Conservation (phyloP, 2,797 vertebrate genomes). For the Rousettus madagascariensis region DNA sequence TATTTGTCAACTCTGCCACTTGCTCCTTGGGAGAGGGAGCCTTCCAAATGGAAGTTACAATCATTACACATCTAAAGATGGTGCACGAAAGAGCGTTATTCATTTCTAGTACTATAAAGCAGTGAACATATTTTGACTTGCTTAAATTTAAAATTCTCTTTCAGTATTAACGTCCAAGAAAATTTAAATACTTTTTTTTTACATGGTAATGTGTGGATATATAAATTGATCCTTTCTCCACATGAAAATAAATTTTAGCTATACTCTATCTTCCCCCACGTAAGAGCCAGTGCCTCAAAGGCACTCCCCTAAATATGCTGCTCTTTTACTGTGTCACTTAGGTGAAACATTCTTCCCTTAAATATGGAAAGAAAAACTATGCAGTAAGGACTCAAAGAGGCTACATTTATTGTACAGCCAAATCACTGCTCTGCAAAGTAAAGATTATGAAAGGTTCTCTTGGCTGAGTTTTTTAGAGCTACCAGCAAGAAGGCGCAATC, state of each 20-base stretch:
- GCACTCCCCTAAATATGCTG: neutral
- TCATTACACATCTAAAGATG: neutral
- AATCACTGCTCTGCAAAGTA: conserved; percentile 6
- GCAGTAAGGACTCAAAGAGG: neutral
- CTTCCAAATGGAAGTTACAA: neutral
- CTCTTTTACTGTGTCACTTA: neutral
- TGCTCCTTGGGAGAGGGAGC: neutral
- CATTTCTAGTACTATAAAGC: neutral
- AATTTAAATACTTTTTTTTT: neutral
- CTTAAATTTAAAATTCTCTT: neutral
- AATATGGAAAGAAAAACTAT: neutral
- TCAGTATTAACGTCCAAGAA: neutral
- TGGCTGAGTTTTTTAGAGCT: neutral
- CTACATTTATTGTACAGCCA: neutral
- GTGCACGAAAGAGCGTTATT: neutral
- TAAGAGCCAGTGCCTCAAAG: neutral
- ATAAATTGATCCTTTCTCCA: neutral
- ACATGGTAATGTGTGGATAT: neutral
- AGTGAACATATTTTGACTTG: neutral
- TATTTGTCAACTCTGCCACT: neutral
- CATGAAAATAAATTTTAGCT: neutral
- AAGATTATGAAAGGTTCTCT: neutral
- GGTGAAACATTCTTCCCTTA: neutral
- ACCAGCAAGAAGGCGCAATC: neutral
- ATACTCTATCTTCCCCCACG: neutral